Base-by-base conservation (phyloP, 2,888 invertebrate species). In the Miltochrista miniata region DNA sequence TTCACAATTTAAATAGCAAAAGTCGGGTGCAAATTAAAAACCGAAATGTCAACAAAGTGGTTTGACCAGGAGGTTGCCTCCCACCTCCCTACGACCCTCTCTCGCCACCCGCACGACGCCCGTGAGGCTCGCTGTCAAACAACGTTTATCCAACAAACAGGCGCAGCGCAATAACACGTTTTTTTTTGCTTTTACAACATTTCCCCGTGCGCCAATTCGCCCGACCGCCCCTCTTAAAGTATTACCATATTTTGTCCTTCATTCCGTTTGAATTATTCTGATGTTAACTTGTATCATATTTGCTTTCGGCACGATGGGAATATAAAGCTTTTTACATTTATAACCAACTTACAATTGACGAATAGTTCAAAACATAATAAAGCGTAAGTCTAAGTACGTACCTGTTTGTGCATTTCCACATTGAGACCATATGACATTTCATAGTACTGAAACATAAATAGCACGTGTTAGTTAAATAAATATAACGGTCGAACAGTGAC, bases 361-460 rank as follows among this genome's bases (percentile, higher is more conserved):
- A 24, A 24, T 24, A 24, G 18, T 12, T 13, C 10, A 15, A 7
- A 29, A n/a, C 7, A 39, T 24, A 33, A 37, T 50, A 51, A 13
- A 36, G 35, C 36, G 45, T 48, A 56, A 40, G 39, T 59, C 54
- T 58, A 43, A 11, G 61, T 66, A 85, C 94, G 92, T 93, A 97
- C 97, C 96, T 98, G 98, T 94, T 98, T 98, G 92, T 98, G 98
- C 97, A 98, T 97, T 93, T 98, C 98, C 85, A 97, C 97, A 92
- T 98, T 98, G 91, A 98, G 95, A 76, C 98, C 98, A 92, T 98
- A 98, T 51, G 98, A 98, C 98, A 98, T 98, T 94, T 98, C 98
- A 93, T 98, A 98, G 93, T 98, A 98, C 97, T 98, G 96, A 79
- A 96, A 96, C 90, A 92, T 81, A 93, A 91, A 91, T 61, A 69